Evolutionary conservation across 53 echinoderm and acorn worm genomes (phyloP), one percentile per base, ranked within the genome.

Genomic region (Hippasteria phrygiana): DNA sequence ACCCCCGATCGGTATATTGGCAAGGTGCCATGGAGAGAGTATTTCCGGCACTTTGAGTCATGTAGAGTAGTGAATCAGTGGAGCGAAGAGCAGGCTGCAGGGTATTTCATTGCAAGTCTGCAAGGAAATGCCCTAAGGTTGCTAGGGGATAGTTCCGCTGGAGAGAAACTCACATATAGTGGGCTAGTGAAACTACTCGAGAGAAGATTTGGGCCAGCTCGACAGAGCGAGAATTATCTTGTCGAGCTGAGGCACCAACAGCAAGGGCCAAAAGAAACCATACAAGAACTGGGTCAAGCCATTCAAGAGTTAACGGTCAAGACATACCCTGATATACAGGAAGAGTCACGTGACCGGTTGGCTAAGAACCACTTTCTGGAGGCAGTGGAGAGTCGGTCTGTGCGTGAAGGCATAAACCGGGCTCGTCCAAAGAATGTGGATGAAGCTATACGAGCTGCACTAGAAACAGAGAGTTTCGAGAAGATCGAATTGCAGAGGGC

Each of bases 11-110:
- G 77, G 43, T 88, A 77, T 43, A 64, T 45, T 45, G 88, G 77
- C 31, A 88, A 9, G 26, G 42, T 43, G 17, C 1, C 38, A 12
- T 74, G 74, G 87, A 33, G n/a, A 28, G 74, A 74, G 14, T 76
- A 88, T 63, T 76, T 29, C 88, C 63, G 26, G 33, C 88, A 88
- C 37, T 88, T 88, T 46, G 88, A 88, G 35, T 56, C 76, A 2
- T 88, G 75, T 32, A n/a, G 62, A 1, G 10, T n/a, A 34, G 56
- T 72, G 14, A 87, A 87, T 34, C 54, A 56, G 36, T 87, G 74
- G 87, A 73, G 29, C 45, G 77, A 88, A 33, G 76, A 59, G 37
- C 29, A 45, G 37, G 65, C 88, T 2, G 78, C 48, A 6, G 8
- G 14, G 41, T 41, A 67, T 67, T 5, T 86, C 0, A 16, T 70